Evolutionary conservation across 1,140 invertebrate genomes (phyloP), one percentile per base, ranked within the genome.

Genomic region (Brachionus asplanchnoidis): DNA sequence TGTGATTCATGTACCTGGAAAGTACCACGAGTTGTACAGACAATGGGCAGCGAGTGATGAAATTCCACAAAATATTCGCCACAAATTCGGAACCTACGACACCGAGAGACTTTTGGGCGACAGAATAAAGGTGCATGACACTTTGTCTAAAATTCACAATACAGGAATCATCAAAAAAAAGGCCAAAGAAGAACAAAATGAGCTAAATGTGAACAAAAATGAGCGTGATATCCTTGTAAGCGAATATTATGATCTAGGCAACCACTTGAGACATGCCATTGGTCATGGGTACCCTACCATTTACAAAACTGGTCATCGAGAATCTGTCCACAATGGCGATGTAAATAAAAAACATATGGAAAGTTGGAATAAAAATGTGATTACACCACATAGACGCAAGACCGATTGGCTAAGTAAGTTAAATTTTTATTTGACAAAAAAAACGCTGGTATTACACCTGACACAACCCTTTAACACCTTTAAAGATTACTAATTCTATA

Each of bases 1-100:
- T 82, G 79, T 82, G 4, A 82, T 82, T 65, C 79, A 82, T 26
- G 53, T 82, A 44, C 79, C 79, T 12, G 79, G 79, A 9, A 60
- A 65, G 12, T 68, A 82, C 14, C 79, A 82, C 32, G 53, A 68
- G 26, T 28, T 68, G 9, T 82, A 82, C n/a, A 42, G 79, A 46
- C 79, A 82, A 36, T 65, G 53, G 79, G 32, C 40, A 20, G 17
- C 32, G 6, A 77, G 26, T 17, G 32, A 46, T 23, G 79, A 82
- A 40, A 68, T 82, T 23, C 79, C 79, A 23, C 53, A 68, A 42
- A 82, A 82, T 46, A 82, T 82, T 26, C 53, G 79, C 26, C 53
- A 60, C 23, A 82, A 65, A 65, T 82, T 82, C 14, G 79, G 79
- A 12, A 82, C 53, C 12, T 28, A 82, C 6, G 20, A 82, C n/a